phyloP scores from a whole-genome alignment of 2,113 vertebrate genomes.

The Grammomys dolichurus region DNA sequence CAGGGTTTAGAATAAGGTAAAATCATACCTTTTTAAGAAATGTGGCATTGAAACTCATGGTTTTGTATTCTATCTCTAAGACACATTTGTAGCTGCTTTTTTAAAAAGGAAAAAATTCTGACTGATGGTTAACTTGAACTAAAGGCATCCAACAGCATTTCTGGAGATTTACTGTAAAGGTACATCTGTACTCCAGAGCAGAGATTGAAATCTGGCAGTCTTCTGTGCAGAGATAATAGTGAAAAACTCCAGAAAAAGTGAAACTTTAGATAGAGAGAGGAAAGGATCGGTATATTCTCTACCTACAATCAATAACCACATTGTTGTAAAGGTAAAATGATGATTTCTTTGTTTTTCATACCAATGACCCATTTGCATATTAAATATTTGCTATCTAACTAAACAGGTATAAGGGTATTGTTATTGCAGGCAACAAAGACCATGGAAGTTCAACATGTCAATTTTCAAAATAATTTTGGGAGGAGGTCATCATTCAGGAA shows the following conservation, averaged over 20 bases:
- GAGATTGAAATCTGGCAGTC: background rate
- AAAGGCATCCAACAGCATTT: background rate
- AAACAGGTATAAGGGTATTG: background rate
- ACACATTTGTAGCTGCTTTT: background rate
- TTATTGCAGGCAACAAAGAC: background rate
- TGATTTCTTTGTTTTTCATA: conserved; percentile 84
- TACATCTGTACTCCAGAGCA: background rate
- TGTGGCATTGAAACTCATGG: background rate
- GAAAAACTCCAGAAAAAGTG: background rate
- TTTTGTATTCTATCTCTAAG: background rate
- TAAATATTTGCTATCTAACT: conserved; percentile 83
- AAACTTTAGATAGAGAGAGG: background rate
- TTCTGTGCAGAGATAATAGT: background rate
- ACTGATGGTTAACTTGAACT: background rate
- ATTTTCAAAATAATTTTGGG: background rate
- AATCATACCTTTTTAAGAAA: background rate
- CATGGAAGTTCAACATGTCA: background rate
- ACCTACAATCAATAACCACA: conserved; percentile 81
- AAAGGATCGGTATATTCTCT: background rate
- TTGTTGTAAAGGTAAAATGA: conserved; percentile 83
- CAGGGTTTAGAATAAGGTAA: background rate
- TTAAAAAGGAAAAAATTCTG: background rate
- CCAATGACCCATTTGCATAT: conserved; percentile 84
- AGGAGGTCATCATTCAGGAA: background rate
- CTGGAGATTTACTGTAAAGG: background rate